Evolutionary conservation across 2,888 invertebrate species (phyloP).

Genomic region (Exocentrus adspersus): DNA sequence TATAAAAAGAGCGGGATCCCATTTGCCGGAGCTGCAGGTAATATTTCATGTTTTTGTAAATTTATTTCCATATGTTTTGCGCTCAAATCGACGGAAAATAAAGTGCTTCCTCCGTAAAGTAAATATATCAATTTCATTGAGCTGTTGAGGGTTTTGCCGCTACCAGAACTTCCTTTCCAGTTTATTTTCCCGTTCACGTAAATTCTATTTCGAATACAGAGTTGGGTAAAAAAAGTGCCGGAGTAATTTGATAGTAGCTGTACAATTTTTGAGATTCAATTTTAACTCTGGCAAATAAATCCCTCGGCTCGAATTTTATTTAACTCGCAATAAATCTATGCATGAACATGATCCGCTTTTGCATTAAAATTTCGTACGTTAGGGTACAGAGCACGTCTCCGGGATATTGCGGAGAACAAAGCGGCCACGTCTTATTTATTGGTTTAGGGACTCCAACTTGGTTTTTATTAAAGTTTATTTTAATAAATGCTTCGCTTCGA

Average conservation of each 20-base stretch:
- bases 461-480: conserved; percentile 12
- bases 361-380: neutral
- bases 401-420: neutral
- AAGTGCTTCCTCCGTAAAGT: conserved; percentile 20
- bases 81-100: conserved; percentile 24
- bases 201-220: conserved; percentile 3
- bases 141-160: too few species aligned
- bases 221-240: too few species aligned
- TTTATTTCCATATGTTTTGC: conserved; percentile 14
- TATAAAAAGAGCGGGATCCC: conserved; percentile 6
- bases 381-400: neutral
- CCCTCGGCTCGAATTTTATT: neutral
- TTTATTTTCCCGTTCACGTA: conserved; percentile 18
- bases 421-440: conserved; percentile 9
- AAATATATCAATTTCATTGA: conserved; percentile 23
- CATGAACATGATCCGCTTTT: neutral
- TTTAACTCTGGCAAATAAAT: too few species aligned
- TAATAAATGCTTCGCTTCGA: neutral
- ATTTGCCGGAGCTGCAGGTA: neutral
- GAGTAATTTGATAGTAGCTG: too few species aligned
- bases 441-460: neutral
- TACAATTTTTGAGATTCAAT: too few species aligned
- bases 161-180: neutral
- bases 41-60: conserved; percentile 17
- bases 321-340: neutral